Conservation (phyloP, 2,888 invertebrate species). For the Netelia virgata region DNA sequence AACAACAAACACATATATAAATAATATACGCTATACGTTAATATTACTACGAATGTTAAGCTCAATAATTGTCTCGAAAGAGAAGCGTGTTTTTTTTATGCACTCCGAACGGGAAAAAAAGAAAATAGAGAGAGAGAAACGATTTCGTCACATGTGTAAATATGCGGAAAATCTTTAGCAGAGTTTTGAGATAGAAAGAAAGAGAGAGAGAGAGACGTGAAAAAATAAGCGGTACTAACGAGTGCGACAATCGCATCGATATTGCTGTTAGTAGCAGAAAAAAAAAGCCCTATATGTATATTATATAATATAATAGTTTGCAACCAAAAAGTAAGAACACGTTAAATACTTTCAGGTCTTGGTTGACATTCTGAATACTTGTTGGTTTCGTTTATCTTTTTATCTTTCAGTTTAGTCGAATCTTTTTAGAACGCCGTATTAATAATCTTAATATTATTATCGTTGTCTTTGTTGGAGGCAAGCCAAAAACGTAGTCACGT, state of each 20-base stretch:
- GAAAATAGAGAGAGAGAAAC: slow-evolving; percentile 26
- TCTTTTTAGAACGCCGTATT: slow-evolving; percentile 70
- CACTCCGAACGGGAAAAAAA: slow-evolving; percentile 13
- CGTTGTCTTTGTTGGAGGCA: slow-evolving; percentile 69
- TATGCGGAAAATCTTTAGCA: slow-evolving; percentile 42
- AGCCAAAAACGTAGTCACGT: slow-evolving; percentile 55
- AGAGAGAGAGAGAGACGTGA: slow-evolving; percentile 1
- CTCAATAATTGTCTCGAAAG: slow-evolving; percentile 73
- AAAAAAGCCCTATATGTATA: slow-evolving; percentile 52
- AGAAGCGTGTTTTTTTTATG: slow-evolving; percentile 18
- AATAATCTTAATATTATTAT: slow-evolving; percentile 73
- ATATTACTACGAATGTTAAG: slow-evolving; percentile 73
- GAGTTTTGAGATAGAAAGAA: slow-evolving; percentile 19
- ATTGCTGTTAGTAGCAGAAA: slow-evolving; percentile 33
- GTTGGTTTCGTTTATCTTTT: slow-evolving; percentile 57
- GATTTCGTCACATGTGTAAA: slow-evolving; percentile 61
- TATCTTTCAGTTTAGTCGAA: slow-evolving; percentile 45
- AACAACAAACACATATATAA: slow-evolving; percentile 28
- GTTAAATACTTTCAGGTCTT: slow-evolving; percentile 71
- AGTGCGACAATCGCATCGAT: slow-evolving; percentile 55
- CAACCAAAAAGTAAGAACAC: slow-evolving; percentile 64
- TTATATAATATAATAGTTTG: slow-evolving; percentile 64
- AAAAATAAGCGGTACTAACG: slow-evolving; percentile 47
- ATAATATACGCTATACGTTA: slow-evolving; percentile 68
- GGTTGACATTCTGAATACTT: slow-evolving; percentile 67